Evolutionary conservation across 2,113 vertebrate species (phyloP), one percentile per base, ranked within the genome.

Genomic region (Picathartes gymnocephalus): DNA sequence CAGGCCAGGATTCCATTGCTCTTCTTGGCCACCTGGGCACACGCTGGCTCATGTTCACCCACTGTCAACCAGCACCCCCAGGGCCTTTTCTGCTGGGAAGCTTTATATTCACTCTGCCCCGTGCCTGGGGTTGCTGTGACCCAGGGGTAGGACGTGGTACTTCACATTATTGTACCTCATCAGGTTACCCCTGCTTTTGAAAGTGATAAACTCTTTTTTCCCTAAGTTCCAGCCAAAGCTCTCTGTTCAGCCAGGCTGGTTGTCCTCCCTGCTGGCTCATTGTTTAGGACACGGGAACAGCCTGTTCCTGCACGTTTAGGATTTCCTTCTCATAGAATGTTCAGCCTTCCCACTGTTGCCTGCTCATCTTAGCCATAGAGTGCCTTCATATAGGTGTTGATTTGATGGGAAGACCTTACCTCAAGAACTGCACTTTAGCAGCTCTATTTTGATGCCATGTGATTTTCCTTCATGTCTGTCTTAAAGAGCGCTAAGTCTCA

Each of bases 241-340:
- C 17, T 56, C 35, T 51, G 9, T 28, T 62, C 68, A 62, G 9
- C 24, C 28, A 74, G 25, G 28, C 7, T 18, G 4, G 10, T 50
- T 0, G 0, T 22, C 11, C 9, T 80, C 11, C 56, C 30, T 19
- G 7, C 25, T 31, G 6, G 13, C 20, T 81, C 5, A 3, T 30
- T 25, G 21, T 70, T 57, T 21, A n/a, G 62, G 50, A 30, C 15
- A 47, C 12, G 25, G 18, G 25, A 50, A 53, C 14, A 7, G 31
- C 22, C 56, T 58, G 13, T 27, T 81, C 50, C 39, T 76, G 22
- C 2, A 5, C 13, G 13, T 70, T 25, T 47, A 45, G 57, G 22
- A 35, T n/a, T 50, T 69, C 13, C 15, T 69, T 35, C 8, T 4
- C 3, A 1, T 14, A 40, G 44, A 19, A 33, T 22, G 4, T 24